These are phyloP conservation scores for Anoplolepis gracilipes DNA, from an alignment of 1,140 invertebrate species.

Conservation along the genomic window DNA sequence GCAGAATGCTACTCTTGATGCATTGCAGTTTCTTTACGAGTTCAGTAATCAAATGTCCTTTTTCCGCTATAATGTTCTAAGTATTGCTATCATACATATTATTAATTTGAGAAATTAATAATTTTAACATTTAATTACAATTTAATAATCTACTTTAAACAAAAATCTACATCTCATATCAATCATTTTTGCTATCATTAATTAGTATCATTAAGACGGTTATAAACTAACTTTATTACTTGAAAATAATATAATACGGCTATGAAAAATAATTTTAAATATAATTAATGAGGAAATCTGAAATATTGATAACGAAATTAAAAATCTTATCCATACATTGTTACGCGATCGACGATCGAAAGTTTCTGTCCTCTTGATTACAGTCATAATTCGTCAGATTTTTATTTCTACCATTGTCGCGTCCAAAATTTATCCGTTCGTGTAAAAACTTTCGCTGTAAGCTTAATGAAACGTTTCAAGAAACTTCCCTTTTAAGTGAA, in stretches of 20 bases:
- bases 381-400: constrained; percentile 25
- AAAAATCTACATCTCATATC: neutral
- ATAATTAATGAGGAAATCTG: neutral
- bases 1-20: constrained; percentile 34
- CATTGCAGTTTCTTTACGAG: constrained; percentile 15
- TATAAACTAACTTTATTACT: neutral
- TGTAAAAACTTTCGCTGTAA: constrained; percentile 40
- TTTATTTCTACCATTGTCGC: constrained; percentile 21
- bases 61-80: neutral
- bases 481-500: constrained; percentile 69
- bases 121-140: neutral
- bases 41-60: constrained; percentile 4
- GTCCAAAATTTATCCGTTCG: constrained; percentile 40
- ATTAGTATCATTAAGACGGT: neutral
- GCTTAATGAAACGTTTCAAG: constrained; percentile 58
- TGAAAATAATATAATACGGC: neutral
- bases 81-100: neutral
- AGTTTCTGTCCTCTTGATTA: neutral
- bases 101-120: neutral
- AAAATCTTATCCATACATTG: neutral
- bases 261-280: neutral
- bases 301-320: neutral
- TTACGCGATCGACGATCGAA: neutral
- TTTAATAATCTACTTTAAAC: neutral
- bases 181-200: neutral